These are phyloP conservation scores for Sminthopsis crassicaudata DNA, from an alignment of 2,113 vertebrate species.

Conservation along the genomic window DNA sequence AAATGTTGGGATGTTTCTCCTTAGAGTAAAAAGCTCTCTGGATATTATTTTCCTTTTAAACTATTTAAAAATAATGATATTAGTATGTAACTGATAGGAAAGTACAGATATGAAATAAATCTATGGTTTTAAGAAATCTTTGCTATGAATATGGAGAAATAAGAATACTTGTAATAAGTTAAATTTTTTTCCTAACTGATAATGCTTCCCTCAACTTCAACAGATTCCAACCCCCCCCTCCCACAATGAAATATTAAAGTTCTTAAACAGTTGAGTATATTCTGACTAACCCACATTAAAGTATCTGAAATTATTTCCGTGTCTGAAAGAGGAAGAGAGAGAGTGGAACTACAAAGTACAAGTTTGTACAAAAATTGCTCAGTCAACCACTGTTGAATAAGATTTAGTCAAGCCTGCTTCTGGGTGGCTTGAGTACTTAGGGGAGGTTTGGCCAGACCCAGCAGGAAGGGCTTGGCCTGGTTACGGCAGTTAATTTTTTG, in stretches of 20 bases:
- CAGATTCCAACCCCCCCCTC: no score
- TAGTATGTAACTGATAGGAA: not conserved
- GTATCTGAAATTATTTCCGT: not conserved
- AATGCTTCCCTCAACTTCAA: accelerated
- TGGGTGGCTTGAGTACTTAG: slow-evolving; percentile 79
- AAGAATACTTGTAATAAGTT: not conserved
- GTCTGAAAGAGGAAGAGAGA: not conserved
- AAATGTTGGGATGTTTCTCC: not conserved
- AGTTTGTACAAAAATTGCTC: no score
- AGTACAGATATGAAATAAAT: not conserved
- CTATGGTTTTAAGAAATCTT: not conserved
- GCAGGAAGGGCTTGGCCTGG: slow-evolving; percentile 84
- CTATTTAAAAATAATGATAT: not conserved
- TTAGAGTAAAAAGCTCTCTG: not conserved
- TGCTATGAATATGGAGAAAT: not conserved
- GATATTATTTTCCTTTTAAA: not conserved
- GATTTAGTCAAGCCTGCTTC: slow-evolving; percentile 44
- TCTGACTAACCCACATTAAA: not conserved
- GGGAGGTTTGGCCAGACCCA: slow-evolving; percentile 81
- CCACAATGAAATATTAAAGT: not conserved
- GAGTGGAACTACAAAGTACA: accelerated
- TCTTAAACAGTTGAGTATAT: not conserved
- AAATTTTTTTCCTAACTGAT: not conserved
- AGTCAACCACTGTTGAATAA: not conserved
- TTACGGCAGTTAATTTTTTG: slow-evolving; percentile 86